Percentiles rank a stretch among this genome's conserved stretches.
Evolutionary conservation across 2,113 vertebrate genomes (phyloP).

Genomic region (Neogobius melanostomus): DNA sequence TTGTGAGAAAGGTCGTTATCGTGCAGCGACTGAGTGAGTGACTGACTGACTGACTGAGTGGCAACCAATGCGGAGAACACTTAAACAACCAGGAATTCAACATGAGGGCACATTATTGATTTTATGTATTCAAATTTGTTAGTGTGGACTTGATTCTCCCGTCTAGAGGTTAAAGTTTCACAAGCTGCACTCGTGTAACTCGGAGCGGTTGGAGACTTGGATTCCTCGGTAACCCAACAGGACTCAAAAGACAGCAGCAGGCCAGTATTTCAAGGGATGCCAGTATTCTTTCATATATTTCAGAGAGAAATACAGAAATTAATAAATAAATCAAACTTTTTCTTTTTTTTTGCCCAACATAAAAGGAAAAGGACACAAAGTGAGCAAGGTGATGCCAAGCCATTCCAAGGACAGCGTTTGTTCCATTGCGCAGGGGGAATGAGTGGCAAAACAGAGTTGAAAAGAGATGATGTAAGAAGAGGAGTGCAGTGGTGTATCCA

Average conservation of each 20-base stretch:
- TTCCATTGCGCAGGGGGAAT: conserved; percentile 58
- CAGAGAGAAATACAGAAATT: conserved; percentile 40
- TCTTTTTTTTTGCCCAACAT: conserved; percentile 29
- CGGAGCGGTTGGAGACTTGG: conserved; percentile 33
- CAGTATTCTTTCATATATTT: conserved; percentile 46
- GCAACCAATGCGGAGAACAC: conserved; percentile 24
- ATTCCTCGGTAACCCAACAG: conserved; percentile 34
- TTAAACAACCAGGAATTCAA: background rate
- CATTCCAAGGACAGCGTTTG: conserved; percentile 70
- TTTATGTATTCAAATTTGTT: background rate
- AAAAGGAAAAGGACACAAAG: conserved; percentile 59
- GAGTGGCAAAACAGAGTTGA: conserved; percentile 52
- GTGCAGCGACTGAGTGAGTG: conserved; percentile 18
- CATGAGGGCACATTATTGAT: background rate
- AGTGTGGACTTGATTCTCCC: background rate
- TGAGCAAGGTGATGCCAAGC: conserved; percentile 70
- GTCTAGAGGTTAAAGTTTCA: too few relatives aligned
- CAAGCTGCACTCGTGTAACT: conserved; percentile 15
- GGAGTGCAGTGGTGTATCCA: conserved; percentile 51
- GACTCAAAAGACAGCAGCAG: conserved; percentile 35
- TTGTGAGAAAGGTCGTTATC: conserved; percentile 66
- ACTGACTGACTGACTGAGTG: conserved; percentile 72
- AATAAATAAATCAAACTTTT: conserved; percentile 34
- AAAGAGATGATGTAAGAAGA: conserved; percentile 48
- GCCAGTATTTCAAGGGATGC: conserved; percentile 50